Evolutionary conservation across 1,140 invertebrate genomes (phyloP), one percentile per base, ranked within the genome.

Genomic region (Prorops nasuta): DNA sequence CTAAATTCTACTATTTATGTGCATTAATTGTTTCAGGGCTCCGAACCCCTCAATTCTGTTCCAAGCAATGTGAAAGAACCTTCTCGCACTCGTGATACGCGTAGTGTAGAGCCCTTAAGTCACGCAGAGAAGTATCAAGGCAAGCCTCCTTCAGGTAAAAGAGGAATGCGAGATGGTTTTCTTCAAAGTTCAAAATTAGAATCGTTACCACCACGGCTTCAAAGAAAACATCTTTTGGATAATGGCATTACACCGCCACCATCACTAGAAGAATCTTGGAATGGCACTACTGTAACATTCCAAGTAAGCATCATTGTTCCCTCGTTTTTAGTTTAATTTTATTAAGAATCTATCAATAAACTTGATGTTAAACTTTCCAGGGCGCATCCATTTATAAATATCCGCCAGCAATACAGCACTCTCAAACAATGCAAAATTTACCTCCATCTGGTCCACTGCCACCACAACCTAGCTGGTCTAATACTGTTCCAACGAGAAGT

Each of bases 121-220:
- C 64, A 69, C 51, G 36, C 57, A 3, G 74, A 79, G 22, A 81
- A 81, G 56, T 71, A 75, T 57, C 76, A 74, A 52, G 66, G 76
- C 14, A 83, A 82, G 57, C 81, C 82, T 44, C 79, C 81, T 1
- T 78, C 77, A n/a, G 81, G 81, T 7, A 70, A 80, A 45, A 54
- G 74, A 17, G 66, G 68, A 49, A 68, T 67, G 21, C 72, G 78
- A 28, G 70, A 74, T 1, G 63, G 67, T 21, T 68, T 78, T 45
- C 53, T 49, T 44, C 72, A 74, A 41, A 78, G 69, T 54, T 54
- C 51, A 41, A 74, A 79, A 45, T 60, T 80, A 22, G 79, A 82
- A 39, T 60, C 69, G 20, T 56, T 82, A 50, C 80, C 81, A 32
- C 82, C 81, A 12, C 70, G 82, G 40, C 68, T 83, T 1, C 67